Base-by-base conservation (phyloP, 2,888 invertebrate genomes). In the Scelioninae gen. 1 region DNA sequence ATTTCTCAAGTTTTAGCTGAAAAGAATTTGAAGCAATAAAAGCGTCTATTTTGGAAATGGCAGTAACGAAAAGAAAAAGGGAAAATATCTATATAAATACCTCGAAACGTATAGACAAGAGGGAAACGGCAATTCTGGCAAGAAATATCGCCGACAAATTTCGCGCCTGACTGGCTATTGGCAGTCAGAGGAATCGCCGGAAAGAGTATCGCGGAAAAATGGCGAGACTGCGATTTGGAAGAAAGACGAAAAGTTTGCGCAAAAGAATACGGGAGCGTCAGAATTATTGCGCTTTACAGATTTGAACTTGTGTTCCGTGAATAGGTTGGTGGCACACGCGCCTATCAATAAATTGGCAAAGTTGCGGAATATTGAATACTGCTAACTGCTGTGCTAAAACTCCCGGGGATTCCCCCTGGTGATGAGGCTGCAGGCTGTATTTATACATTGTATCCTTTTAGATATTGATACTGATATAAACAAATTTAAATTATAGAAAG, bases 361-460 rank as follows among this genome's bases (percentile, higher is more conserved):
- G 88, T 89, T 88, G 86, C 84, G 85, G 88, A 88, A 88, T 88
- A 88, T 88, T 88, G 88, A 87, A 89, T 88, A 87, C 85, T 86
- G 86, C 86, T 87, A 87, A 86, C 86, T 86, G 87, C 86, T 86
- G 85, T 84, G 86, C 84, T 87, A 86, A 86, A 88, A 87, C 84
- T 88, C 85, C 77, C 85, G 55, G 63, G 87, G 86, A 85, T 51
- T 66, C 56, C 31, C 45, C n/a, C 56, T 11, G n/a, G 16, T 55
- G 66, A 72, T 65, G 53, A 79, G 66, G 10, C 43, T 66, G 10
- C 15, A 49, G 16, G 43, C 63, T 66, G 43, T 15, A 29, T 23
- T 32, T 53, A 32, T 29, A 10, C 38, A 29, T 32, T n/a, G 15
- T 13, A 32, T 47, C 23, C 29, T 43, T 10, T 65, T 40, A 32